Evolutionary conservation across 2,888 invertebrate species (phyloP).

Genomic region (Drosophila tanythrix): DNA sequence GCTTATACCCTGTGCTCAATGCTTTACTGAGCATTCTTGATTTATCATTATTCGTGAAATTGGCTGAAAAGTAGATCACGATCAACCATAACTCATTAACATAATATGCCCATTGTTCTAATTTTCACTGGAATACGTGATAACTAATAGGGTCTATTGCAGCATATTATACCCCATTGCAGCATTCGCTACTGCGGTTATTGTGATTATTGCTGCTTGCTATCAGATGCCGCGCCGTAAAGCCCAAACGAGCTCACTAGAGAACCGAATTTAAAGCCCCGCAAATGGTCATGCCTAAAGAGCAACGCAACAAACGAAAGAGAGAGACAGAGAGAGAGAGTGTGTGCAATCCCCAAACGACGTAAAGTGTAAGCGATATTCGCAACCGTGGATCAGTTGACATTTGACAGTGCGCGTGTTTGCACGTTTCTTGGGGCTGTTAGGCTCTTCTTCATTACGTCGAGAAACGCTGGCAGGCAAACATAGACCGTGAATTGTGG

Average conservation of each 20-base stretch:
- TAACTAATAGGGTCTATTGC: not conserved
- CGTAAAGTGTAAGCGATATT: conserved; percentile 79
- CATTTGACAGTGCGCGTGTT: conserved; percentile 83
- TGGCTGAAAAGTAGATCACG: not conserved
- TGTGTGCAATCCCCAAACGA: conserved; percentile 22
- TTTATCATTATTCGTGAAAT: not conserved
- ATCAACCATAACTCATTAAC: not conserved
- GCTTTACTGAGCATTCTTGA: not conserved
- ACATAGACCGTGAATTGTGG: conserved; percentile 7
- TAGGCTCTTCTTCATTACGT: conserved; percentile 18
- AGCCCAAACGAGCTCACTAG: conserved; percentile 38
- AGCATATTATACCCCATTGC: conserved; percentile 3
- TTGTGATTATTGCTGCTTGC: conserved; percentile 38
- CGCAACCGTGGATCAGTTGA: conserved; percentile 84
- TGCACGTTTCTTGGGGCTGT: conserved; percentile 58
- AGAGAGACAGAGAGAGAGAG: conserved; percentile 9
- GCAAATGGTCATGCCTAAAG: conserved; percentile 26
- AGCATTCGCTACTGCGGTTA: conserved; percentile 19
- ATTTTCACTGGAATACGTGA: not conserved
- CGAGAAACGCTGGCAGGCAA: conserved; percentile 7
- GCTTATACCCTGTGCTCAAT: conserved; percentile 16
- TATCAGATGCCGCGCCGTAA: conserved; percentile 62
- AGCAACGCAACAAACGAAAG: conserved; percentile 6
- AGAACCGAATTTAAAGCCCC: conserved; percentile 40
- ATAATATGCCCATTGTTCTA: not conserved